Conservation (phyloP, 2,888 invertebrate genomes). For the Cephus pygmeus region DNA sequence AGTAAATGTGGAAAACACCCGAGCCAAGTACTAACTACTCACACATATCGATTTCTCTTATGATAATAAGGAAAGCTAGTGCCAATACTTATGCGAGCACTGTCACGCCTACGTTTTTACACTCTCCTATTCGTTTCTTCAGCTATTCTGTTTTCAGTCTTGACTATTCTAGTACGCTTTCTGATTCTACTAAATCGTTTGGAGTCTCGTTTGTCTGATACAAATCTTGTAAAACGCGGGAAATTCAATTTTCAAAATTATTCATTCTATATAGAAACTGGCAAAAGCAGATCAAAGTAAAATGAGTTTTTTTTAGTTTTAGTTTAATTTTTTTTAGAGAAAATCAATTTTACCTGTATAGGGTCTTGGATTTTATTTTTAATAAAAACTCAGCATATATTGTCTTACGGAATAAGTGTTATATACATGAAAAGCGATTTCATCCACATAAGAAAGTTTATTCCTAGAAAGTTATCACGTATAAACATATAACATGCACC, state of each 20-base stretch:
- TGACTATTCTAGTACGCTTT: not conserved
- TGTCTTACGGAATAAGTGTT: not conserved
- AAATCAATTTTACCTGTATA: not conserved
- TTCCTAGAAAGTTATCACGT: not conserved
- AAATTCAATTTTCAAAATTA: not conserved
- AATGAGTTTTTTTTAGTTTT: not conserved
- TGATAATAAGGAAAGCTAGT: conserved; percentile 16
- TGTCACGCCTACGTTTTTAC: not conserved
- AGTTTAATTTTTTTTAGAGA: not conserved
- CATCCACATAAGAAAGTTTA: not conserved
- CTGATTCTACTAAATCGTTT: not conserved
- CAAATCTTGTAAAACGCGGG: not conserved
- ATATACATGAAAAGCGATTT: not conserved
- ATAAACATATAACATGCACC: conserved; percentile 17
- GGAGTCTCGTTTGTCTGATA: not conserved
- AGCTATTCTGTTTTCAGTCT: not conserved
- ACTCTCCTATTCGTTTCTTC: not conserved
- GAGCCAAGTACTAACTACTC: conserved; percentile 21
- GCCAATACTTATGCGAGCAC: not conserved
- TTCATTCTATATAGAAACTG: not conserved
- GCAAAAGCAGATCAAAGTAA: not conserved
- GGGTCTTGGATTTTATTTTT: not conserved
- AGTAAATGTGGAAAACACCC: conserved; percentile 7
- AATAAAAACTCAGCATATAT: not conserved
- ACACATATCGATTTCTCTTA: conserved; percentile 24